A percentile compares a stretch with the other conserved stretches of the same genome.
Evolutionary conservation across 1,140 invertebrate species (phyloP).

Genomic region (Drosophila insularis): DNA sequence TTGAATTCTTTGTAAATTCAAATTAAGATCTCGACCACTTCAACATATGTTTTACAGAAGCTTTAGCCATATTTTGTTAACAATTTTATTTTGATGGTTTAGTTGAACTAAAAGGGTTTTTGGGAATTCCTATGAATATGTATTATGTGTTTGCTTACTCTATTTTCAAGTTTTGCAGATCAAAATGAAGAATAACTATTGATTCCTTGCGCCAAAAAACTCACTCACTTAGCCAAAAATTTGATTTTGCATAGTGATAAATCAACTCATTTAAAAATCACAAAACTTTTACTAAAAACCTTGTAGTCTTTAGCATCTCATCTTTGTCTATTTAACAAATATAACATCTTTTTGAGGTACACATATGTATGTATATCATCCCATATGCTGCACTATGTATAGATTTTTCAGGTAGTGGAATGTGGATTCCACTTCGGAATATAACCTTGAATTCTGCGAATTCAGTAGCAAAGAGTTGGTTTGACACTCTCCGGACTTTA

Average conservation of each 20-base stretch:
- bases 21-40: no score
- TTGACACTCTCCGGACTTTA: slow-evolving; percentile 3
- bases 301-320: not conserved
- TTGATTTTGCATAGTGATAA: no score
- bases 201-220: no score
- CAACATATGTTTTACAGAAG: no score
- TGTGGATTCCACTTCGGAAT: not conserved
- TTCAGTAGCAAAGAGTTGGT: not conserved
- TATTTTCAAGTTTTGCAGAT: not conserved
- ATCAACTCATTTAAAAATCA: no score
- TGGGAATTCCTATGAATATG: no score
- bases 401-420: not conserved
- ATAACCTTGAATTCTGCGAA: not conserved
- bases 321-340: not conserved
- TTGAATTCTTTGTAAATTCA: not conserved
- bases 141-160: no score
- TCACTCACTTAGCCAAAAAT: no score
- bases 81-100: no score
- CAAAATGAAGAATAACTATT: no score
- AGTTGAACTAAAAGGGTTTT: no score
- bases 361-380: not conserved
- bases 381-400: not conserved
- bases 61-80: not conserved
- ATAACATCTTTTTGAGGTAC: not conserved
- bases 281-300: not conserved